A percentile compares a stretch with the other conserved stretches of the same genome.
These are phyloP conservation scores for Apamea anceps DNA, from an alignment of 2,888 invertebrate genomes.

Conservation along the genomic window DNA sequence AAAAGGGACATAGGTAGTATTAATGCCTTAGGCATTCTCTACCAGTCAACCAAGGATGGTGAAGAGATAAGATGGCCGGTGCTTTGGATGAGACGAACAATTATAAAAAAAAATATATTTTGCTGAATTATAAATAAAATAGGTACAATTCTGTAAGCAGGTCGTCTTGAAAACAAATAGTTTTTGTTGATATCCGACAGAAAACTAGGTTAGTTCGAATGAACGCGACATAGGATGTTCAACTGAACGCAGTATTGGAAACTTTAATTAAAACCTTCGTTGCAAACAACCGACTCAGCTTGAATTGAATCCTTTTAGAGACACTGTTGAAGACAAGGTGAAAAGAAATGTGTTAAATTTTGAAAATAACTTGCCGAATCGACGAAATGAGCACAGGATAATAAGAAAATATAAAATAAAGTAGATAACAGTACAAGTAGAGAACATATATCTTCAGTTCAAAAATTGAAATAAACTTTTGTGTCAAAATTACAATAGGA, in stretches of 20 bases:
- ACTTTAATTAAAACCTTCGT: conserved; percentile 24
- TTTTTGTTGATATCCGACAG: not conserved
- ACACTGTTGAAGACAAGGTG: not conserved
- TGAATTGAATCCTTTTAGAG: not conserved
- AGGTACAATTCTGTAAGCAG: not conserved
- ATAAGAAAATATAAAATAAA: not conserved
- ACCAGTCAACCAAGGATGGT: too few relatives aligned
- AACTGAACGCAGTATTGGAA: not conserved
- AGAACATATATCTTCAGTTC: not conserved
- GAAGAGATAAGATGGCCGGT: too few relatives aligned
- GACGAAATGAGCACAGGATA: not conserved
- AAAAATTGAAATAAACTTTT: not conserved
- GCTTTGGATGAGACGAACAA: too few relatives aligned
- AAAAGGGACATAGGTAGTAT: too few relatives aligned
- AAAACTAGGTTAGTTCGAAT: not conserved
- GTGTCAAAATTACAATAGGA: not conserved
- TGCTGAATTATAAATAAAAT: too few relatives aligned
- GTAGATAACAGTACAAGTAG: too few relatives aligned
- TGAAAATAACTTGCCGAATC: not conserved
- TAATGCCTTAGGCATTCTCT: too few relatives aligned
- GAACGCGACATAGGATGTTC: not conserved
- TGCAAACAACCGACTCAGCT: not conserved
- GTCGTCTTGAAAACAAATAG: too few relatives aligned
- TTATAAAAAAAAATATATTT: too few relatives aligned
- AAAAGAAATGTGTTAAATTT: not conserved